Base-by-base conservation (phyloP, 2,113 vertebrate genomes). In the Nerophis lumbriciformis region DNA sequence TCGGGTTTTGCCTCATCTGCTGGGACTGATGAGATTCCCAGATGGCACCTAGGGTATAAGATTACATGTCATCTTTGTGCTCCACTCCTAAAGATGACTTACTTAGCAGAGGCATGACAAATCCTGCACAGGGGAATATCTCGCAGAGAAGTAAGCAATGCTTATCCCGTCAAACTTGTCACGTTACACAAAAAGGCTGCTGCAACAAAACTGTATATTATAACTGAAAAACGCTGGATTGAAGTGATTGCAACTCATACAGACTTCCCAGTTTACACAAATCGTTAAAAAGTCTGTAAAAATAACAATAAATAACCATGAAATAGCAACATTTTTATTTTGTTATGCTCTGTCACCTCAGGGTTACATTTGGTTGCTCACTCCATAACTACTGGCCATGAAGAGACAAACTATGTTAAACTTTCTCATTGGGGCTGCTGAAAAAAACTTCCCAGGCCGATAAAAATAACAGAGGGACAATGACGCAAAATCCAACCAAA, bases 81-180 rank as follows among this genome's bases (percentile, higher is more conserved):
- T 11, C 16, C 5, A 61, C 69, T 78, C 61, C 50, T 53, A 64
- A 59, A 78, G 78, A 84, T 15, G 61, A 82, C 65, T 84, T 69
- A 73, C 80, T 78, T 77, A 85, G 76, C 60, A 15, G 15, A 63
- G 72, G 67, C 72, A 77, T 74, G 76, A 76, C 75, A 82, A 76
- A 81, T 82, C 61, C 70, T 21, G 66, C 56, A 63, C 39, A 6
- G 42, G 75, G 77, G 78, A 70, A 69, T 82, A 76, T 74, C 71
- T 63, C 14, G 11, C 65, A 16, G 44, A 7, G 55, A 66, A 45
- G 70, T 66, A 75, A 75, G 80, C 75, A 70, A 79, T 65, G 78
- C 71, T 68, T 68, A 84, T 68, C 83, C 85, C 87, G 87, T 82
- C 75, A 75, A 71, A 84, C 68, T 78, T 71, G 82, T 85, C 83